Evolutionary conservation across 1,140 invertebrate species (phyloP).

Genomic region (Ooceraea biroi): DNA sequence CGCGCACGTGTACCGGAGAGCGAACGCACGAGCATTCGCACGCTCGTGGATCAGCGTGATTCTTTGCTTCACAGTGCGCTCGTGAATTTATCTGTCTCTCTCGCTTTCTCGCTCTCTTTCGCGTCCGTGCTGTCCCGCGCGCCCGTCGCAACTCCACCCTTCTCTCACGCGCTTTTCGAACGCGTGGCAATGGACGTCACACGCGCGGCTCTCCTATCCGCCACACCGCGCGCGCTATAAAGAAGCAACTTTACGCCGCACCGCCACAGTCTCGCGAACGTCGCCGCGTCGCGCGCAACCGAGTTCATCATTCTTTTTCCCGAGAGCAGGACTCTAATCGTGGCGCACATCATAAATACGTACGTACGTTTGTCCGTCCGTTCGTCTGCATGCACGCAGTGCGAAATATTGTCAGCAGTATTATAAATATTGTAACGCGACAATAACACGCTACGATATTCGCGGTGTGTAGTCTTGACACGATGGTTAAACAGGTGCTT

Average conservation of each 20-base stretch:
- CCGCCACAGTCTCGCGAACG: constrained; percentile 71
- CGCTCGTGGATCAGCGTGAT: too few species aligned
- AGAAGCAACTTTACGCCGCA: constrained; percentile 52
- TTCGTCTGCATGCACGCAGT: neutral
- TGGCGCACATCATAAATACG: neutral
- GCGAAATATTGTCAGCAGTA: neutral
- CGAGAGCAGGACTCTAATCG: constrained; percentile 32
- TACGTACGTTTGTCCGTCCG: neutral
- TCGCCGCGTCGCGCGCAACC: constrained; percentile 66
- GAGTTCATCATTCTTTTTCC: neutral
- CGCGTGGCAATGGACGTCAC: constrained; percentile 53
- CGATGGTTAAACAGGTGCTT: neutral
- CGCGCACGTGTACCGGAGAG: too few species aligned
- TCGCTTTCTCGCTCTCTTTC: neutral
- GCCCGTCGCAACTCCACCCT: constrained; percentile 34
- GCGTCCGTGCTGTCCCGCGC: neutral
- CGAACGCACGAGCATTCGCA: too few species aligned
- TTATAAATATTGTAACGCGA: neutral
- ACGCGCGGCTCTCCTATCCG: constrained; percentile 32
- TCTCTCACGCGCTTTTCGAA: constrained; percentile 75
- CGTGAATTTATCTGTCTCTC: too few species aligned
- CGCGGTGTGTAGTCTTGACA: neutral
- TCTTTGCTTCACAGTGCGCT: too few species aligned
- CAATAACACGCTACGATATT: neutral
- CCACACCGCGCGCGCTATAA: constrained; percentile 45